Percentiles rank a stretch among this genome's conserved stretches.
phyloP scores from a whole-genome alignment of 2,888 invertebrate genomes.

The Eulithis prunata region DNA sequence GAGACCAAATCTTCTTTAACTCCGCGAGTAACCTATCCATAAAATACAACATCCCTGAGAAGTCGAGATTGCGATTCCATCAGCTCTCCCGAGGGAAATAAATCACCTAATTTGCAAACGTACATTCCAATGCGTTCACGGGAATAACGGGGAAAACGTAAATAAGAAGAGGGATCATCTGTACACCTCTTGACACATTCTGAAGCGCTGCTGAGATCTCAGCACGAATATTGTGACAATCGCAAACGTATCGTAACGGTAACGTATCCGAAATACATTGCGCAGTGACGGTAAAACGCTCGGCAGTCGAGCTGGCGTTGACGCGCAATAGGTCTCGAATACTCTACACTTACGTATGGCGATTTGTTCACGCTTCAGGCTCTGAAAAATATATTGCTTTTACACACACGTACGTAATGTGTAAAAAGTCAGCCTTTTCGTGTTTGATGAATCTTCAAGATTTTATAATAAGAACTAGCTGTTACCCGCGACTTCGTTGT shows the following conservation, averaged over 20 bases:
- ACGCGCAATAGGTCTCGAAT: no score
- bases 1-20: no score
- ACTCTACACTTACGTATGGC: no score
- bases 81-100: conserved; percentile 40
- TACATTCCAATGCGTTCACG: conserved; percentile 28
- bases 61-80: conserved; percentile 38
- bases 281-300: no score
- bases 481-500: background rate
- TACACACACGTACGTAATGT: background rate
- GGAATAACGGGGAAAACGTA: conserved; percentile 9
- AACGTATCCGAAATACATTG: no score
- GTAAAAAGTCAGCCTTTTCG: background rate
- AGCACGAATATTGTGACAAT: no score
- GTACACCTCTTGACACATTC: conserved; percentile 19
- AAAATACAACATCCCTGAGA: conserved; percentile 8
- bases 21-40: conserved; percentile 1
- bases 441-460: background rate
- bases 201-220: background rate
- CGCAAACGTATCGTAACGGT: no score
- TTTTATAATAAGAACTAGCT: background rate
- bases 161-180: conserved; percentile 15
- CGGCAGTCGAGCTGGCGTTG: no score
- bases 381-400: conserved; percentile 18
- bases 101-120: conserved; percentile 42
- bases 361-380: no score